Evolutionary conservation across 1,140 invertebrate genomes (phyloP).

Genomic region (Drosophila bocki): DNA sequence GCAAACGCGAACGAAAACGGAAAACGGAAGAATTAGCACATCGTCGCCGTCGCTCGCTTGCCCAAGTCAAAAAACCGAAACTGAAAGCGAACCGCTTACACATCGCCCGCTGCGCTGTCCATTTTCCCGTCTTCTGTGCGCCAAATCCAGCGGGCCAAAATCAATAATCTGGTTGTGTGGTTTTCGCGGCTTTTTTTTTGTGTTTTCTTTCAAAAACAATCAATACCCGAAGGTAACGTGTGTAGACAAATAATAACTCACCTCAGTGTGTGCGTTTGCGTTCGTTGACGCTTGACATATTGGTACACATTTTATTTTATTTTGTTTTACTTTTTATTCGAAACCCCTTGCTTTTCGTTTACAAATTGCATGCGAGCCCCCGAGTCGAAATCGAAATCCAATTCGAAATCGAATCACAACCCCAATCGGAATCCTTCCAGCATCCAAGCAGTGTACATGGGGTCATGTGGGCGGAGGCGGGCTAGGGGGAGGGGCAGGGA

Average conservation of each 20-base stretch:
- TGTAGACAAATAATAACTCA: slow-evolving; percentile 73
- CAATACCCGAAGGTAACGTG: slow-evolving; percentile 82
- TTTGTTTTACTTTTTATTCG: slow-evolving; percentile 49
- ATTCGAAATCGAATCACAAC: slow-evolving; percentile 12
- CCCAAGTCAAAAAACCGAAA: slow-evolving; percentile 31
- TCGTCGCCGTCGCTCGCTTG: slow-evolving; percentile 20
- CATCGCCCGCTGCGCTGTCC: slow-evolving; percentile 44
- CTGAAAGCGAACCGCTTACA: slow-evolving; percentile 25
- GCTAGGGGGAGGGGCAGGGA: neutral
- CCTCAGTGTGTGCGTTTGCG: slow-evolving; percentile 78
- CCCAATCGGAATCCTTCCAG: slow-evolving; percentile 13
- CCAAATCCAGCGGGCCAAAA: slow-evolving; percentile 62
- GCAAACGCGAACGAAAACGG: slow-evolving; percentile 19
- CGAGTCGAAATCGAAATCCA: slow-evolving; percentile 11
- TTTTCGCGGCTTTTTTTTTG: slow-evolving; percentile 80
- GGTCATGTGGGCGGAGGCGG: slow-evolving; percentile 3
- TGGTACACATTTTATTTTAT: slow-evolving; percentile 73
- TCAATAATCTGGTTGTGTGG: slow-evolving; percentile 80
- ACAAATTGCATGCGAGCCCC: slow-evolving; percentile 32
- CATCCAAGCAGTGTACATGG: slow-evolving; percentile 18
- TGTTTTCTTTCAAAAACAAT: slow-evolving; percentile 81
- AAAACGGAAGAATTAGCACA: slow-evolving; percentile 18
- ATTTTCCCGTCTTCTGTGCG: slow-evolving; percentile 47
- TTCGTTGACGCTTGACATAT: slow-evolving; percentile 82
- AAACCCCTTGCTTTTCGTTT: slow-evolving; percentile 41